Conservation (phyloP, 2,797 vertebrate genomes). For the Eidolon dupreanum region DNA sequence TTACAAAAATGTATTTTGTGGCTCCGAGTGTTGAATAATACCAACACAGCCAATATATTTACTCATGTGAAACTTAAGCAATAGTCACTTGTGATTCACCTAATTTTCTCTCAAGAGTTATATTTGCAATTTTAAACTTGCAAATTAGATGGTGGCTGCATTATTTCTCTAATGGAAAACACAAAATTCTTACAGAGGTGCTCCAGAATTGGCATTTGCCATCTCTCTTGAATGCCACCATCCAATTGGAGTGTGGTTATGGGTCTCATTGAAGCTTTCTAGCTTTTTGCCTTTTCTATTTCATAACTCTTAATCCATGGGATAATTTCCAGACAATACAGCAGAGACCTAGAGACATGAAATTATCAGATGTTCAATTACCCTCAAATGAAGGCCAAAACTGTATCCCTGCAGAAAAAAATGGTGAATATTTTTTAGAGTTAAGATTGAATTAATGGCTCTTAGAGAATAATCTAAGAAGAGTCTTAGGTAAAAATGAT, state of each 20-base stretch:
- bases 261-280: constrained; percentile 25
- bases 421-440: not conserved
- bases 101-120: constrained; percentile 78
- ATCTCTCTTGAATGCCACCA: constrained; percentile 65
- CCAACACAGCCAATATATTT: constrained; percentile 79
- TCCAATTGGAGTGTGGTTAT: not conserved
- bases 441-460: not conserved
- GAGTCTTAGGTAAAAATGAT: not conserved
- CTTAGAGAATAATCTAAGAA: not conserved
- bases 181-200: constrained; percentile 66
- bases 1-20: constrained; percentile 80
- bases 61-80: constrained; percentile 82
- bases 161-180: constrained; percentile 78
- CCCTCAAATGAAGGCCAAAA: not conserved
- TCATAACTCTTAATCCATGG: constrained; percentile 42
- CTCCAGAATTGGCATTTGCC: constrained; percentile 52
- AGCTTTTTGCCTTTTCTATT: constrained; percentile 53
- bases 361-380: constrained; percentile 62
- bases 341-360: constrained; percentile 16
- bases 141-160: constrained; percentile 81
- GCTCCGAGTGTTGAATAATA: constrained; percentile 76
- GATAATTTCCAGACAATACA: constrained; percentile 36
- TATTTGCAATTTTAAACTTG: constrained; percentile 82
- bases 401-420: not conserved
- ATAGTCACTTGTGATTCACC: constrained; percentile 80